A percentile compares a stretch with the other conserved stretches of the same genome.
phyloP scores from a whole-genome alignment of 2,888 invertebrate species.

The Macrophya annulata region DNA sequence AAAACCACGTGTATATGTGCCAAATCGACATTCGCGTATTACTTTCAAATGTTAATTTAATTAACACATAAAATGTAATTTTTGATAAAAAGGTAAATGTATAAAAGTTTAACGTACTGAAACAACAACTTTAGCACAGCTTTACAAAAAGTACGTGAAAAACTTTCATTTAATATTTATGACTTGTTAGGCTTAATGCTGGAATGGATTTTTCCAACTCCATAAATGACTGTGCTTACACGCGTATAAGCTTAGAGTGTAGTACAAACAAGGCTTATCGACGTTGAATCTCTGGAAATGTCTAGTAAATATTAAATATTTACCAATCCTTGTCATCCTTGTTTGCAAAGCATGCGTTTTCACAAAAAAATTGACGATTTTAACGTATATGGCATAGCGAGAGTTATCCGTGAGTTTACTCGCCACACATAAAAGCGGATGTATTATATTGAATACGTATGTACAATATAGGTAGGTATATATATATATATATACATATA shows the following conservation, averaged over 20 bases:
- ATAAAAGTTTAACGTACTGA: background rate
- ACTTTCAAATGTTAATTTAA: no score
- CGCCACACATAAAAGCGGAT: background rate
- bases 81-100: background rate
- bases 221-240: background rate
- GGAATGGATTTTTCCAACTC: conserved; percentile 16
- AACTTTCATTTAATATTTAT: conserved; percentile 1
- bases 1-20: background rate
- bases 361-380: background rate
- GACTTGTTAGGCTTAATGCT: background rate
- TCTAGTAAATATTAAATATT: conserved; percentile 20
- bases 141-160: background rate
- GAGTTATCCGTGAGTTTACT: background rate
- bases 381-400: background rate
- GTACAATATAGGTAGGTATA: no score
- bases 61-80: background rate
- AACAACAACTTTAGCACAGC: background rate
- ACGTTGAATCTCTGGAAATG: background rate
- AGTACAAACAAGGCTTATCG: conserved; percentile 1
- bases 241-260: background rate
- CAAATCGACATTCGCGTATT: background rate
- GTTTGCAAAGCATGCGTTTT: background rate
- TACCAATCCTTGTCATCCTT: background rate
- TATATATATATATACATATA: no score
- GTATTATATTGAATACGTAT: background rate